Percentiles rank a stretch among this genome's conserved stretches.
Conservation (phyloP, 2,113 vertebrate genomes). For the Podarcis muralis region DNA sequence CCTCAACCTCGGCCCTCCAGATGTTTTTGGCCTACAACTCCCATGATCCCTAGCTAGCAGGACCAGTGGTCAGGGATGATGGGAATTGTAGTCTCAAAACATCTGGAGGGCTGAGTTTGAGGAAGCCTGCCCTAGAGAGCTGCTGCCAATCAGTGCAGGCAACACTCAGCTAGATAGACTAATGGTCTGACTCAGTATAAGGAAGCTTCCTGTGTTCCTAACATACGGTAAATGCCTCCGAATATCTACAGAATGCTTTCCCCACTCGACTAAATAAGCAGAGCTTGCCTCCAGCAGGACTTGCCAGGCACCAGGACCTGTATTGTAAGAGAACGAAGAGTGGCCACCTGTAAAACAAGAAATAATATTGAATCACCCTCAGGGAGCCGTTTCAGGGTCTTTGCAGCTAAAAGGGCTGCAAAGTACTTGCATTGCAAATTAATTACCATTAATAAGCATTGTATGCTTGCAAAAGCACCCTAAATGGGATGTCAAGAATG, state of each 20-base stretch:
- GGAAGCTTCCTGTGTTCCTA: too few relatives aligned
- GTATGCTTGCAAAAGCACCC: background rate
- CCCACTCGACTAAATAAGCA: background rate
- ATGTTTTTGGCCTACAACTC: too few relatives aligned
- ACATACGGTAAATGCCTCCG: background rate
- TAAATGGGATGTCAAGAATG: background rate
- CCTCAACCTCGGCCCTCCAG: too few relatives aligned
- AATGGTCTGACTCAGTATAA: too few relatives aligned
- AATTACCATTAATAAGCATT: slow-evolving; percentile 23
- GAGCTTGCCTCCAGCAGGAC: too few relatives aligned
- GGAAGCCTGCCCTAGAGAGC: too few relatives aligned
- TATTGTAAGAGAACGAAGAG: background rate
- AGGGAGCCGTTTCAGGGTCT: slow-evolving; percentile 6
- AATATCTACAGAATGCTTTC: background rate
- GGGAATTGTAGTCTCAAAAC: too few relatives aligned
- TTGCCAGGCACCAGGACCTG: background rate
- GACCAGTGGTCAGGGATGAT: too few relatives aligned
- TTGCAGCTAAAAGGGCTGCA: slow-evolving; percentile 3
- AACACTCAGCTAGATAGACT: too few relatives aligned
- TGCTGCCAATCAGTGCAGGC: too few relatives aligned
- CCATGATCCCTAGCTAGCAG: too few relatives aligned
- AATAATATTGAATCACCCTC: slow-evolving; percentile 5
- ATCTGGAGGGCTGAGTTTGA: too few relatives aligned
- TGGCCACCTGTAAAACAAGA: slow-evolving; percentile 4
- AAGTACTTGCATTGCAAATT: slow-evolving; percentile 21